Base-by-base conservation (phyloP, 2,888 invertebrate species). In the Theristus sp. region DNA sequence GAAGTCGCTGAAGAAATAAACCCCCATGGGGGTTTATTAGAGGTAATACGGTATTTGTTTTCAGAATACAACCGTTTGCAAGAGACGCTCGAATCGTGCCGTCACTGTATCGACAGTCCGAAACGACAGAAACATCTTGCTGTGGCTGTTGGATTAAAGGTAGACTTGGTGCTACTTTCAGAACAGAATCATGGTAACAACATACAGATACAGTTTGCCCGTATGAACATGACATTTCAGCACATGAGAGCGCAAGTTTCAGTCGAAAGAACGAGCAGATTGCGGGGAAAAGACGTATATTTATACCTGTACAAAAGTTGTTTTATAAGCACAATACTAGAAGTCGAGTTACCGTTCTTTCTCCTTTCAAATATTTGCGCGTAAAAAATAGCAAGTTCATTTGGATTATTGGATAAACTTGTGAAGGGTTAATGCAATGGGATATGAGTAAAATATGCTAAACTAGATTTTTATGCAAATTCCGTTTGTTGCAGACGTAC, bases 71-170 rank as follows among this genome's bases (percentile, higher is more conserved):
- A 82, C 65, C 81, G 79, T 64, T 79, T 84, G 65, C 80, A 82
- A 47, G 81, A 81, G 66, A 82, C 83, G 57, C 75, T 93, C 68
- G 87, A 88, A 62, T 83, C 74, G 63, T 96, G 96, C 75, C 77
- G 80, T 59, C 82, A 82, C 72, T 96, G 96, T 75, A 80, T 91
- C 60, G 87, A 88, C 66, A 85, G 86, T 17, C 80, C 80, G 47
- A 82, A 82, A 64, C 83, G 89, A 80, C 78, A 84, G 57, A 91
- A 89, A 73, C 87, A 91, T 75, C 80, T 89, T 38, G 82, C 93
- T 69, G 81, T 91, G 28, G 82, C 86, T 28, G 82, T 86, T 73
- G 87, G 86, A 13, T 81, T 80, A 27, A 86, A 84, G 71, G 84
- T 85, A n/a, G n/a, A n/a, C n/a, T n/a, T n/a, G n/a, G n/a, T n/a